Base-by-base conservation (phyloP, 2,797 vertebrate species). In the Borostomias antarcticus region DNA sequence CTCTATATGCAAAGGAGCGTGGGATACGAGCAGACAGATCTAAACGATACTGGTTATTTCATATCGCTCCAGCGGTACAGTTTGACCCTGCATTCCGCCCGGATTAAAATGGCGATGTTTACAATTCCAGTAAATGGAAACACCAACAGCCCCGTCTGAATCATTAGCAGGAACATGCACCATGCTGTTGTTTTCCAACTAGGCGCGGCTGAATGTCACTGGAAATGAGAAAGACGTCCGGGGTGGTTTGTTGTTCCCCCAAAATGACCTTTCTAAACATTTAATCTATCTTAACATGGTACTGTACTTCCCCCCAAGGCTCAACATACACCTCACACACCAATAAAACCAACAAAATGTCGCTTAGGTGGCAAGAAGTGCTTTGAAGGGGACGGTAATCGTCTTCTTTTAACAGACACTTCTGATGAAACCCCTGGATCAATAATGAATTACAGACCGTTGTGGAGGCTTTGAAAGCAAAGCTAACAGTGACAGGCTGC, bases 381-480 rank as follows among this genome's bases (percentile, higher is more conserved):
- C 77, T 83, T 78, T 78, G 76, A 84, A n/a, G n/a, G 77, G 72
- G 78, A 80, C 69, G 82, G 58, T 77, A 79, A 82, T 26, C 66
- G 68, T 25, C 62, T 21, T 40, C 53, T 57, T 78, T 81, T 79
- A 84, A 82, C 73, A 4, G 58, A 73, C 69, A 37, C 43, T 70
- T 82, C 63, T 68, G 70, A 75, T 72, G 69, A 64, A 83, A 85
- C 76, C 77, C 66, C 64, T 26, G 73, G 82, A 90, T 87, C 85
- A 81, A 89, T 87, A 88, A 85, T 84, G 84, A 86, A 85, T 86
- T 84, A 86, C 80, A 82, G 80, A 66, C 77, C 75, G 57, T 72
- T 83, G 9, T 45, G 75, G 64, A 74, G 72, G 19, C 30, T 50
- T 8, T 25, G n/a, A 4, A 17, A 45, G 69, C 66, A 64, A 72